Evolutionary conservation across 2,888 invertebrate species (phyloP), one percentile per base, ranked within the genome.

Genomic region (Habroteleia sp.): DNA sequence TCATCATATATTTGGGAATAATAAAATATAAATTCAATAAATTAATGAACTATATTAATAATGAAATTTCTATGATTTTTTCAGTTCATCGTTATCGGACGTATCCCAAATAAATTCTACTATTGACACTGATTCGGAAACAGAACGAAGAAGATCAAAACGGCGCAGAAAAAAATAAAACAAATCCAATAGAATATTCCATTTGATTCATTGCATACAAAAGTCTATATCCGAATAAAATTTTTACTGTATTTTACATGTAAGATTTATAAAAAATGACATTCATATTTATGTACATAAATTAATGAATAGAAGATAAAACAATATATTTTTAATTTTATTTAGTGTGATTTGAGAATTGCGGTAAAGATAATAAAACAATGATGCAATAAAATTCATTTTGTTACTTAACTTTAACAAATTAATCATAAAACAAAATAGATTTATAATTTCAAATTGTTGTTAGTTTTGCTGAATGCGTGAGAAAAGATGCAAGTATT

Each of bases 91-190:
- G 7, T 27, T 37, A 17, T 27, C 60, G 1, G 27, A 46, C 10
- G 3, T n/a, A 16, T 60, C 60, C 6, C 23, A 37, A 5, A 8
- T 35, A 7, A 27, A 60, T 11, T 37, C 46, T 3, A 10, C 20
- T 5, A 20, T 20, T 0, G 33, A 25, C 2, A n/a, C 58, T 3
- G 60, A 46, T 11, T 35, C 46, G 0, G 44, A 35, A 25, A n/a
- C 17, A 6, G 44, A 60, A 27, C 13, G 3, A 10, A 44, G 44
- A 27, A 44, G 60, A 17, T 60, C 46, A 7, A 60, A 60, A 37
- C 25, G 44, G 41, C 44, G 58, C 8, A 60, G 44, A 11, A 44
- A 46, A 20, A 35, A 23, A 37, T 60, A 27, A 13, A 23, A 56
- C 2, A 8, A 10, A 17, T 8, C 10, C 10, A 29, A 29, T 10